A percentile compares a stretch with the other conserved stretches of the same genome.
Evolutionary conservation across 1,140 invertebrate species (phyloP).

Genomic region (Heliothis virescens): DNA sequence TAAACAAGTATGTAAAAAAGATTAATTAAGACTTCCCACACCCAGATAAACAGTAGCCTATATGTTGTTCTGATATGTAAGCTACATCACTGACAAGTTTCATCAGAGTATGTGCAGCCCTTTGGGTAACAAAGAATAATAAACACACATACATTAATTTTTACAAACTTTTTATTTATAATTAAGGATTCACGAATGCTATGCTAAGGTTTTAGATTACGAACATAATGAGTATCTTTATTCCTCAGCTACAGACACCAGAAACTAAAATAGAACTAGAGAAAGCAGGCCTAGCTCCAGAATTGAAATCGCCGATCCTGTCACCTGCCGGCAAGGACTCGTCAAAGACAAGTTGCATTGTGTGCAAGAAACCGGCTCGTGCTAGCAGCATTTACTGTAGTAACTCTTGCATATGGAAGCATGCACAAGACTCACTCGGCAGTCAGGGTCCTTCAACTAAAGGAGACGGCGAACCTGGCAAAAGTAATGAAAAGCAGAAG

Average conservation of each 20-base stretch:
- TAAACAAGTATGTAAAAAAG: slow-evolving; percentile 64
- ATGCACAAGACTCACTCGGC: slow-evolving; percentile 91
- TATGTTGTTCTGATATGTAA: no score
- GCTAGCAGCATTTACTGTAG: slow-evolving; percentile 94
- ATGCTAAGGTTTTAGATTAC: no score
- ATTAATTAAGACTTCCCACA: no score
- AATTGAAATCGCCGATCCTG: slow-evolving; percentile 54
- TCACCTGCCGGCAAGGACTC: slow-evolving; percentile 62
- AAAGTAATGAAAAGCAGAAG: slow-evolving; percentile 76
- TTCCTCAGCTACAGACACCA: slow-evolving; percentile 16
- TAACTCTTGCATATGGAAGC: slow-evolving; percentile 93
- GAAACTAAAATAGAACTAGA: slow-evolving; percentile 56
- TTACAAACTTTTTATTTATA: no score
- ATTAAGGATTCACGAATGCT: no score
- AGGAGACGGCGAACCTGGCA: slow-evolving; percentile 61
- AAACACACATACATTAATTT: no score
- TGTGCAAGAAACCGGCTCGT: slow-evolving; percentile 91
- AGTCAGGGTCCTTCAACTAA: slow-evolving; percentile 77
- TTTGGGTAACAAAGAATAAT: no score
- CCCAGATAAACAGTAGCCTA: no score
- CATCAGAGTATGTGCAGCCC: no score
- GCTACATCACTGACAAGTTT: no score
- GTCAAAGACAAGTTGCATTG: slow-evolving; percentile 88
- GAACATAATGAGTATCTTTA: no score
- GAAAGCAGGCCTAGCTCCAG: slow-evolving; percentile 12